A percentile compares a stretch with the other conserved stretches of the same genome.
phyloP scores from a whole-genome alignment of 2,797 vertebrate species.

The Pangasius sanitwongsei region DNA sequence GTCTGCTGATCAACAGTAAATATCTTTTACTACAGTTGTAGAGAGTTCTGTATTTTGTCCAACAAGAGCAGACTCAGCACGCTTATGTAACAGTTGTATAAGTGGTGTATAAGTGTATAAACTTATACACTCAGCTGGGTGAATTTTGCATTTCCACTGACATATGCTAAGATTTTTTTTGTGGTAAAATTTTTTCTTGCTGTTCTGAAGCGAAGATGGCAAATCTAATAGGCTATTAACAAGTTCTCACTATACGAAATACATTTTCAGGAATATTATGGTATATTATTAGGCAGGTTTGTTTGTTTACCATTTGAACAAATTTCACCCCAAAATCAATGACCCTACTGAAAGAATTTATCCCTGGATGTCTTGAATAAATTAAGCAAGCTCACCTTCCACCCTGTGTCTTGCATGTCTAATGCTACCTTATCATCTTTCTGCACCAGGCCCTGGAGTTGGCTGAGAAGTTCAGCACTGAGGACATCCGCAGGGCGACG shows the following conservation, averaged over 20 bases:
- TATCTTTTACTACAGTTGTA: background rate
- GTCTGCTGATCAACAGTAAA: background rate
- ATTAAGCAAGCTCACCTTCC: background rate
- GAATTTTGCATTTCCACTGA: background rate
- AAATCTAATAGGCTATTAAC: no score
- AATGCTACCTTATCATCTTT: background rate
- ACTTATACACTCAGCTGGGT: background rate
- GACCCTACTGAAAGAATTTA: background rate
- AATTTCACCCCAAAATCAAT: background rate
- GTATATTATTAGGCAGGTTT: background rate
- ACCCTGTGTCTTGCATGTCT: background rate
- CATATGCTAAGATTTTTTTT: no score
- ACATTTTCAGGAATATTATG: background rate
- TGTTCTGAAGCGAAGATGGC: no score
- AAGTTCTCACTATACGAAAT: no score
- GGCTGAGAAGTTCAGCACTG: conserved; percentile 78
- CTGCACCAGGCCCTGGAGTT: conserved; percentile 84
- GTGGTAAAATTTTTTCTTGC: no score
- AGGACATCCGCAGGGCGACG: conserved; percentile 80
- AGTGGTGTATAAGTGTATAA: background rate
- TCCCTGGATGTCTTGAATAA: background rate
- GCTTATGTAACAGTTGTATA: background rate
- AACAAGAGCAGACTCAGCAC: background rate
- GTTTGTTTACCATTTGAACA: background rate
- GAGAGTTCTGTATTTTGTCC: background rate